These are phyloP conservation scores for Chrysaora quinquecirrha DNA, from an alignment of 30 jellyfish, hydroid and myxozoan species.

Conservation along the genomic window DNA sequence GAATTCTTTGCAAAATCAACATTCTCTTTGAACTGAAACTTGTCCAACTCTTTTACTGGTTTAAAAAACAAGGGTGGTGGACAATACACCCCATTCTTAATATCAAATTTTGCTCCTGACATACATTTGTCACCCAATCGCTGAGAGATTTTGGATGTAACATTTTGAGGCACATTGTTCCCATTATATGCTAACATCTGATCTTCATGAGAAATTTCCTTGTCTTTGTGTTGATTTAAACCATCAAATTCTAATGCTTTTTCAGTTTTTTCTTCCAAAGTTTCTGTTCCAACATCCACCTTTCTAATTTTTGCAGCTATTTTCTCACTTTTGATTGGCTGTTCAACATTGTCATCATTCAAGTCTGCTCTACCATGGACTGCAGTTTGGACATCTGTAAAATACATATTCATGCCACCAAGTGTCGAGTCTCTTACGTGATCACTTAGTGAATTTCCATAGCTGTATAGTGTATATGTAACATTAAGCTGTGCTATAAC, in stretches of 20 bases:
- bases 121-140: no score
- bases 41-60: background rate
- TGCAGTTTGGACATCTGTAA: background rate
- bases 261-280: no score
- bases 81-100: conserved; percentile 15
- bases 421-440: conserved; percentile 2
- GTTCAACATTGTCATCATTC: background rate
- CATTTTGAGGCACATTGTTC: no score
- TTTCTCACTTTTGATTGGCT: background rate
- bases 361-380: background rate
- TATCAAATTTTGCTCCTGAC: background rate
- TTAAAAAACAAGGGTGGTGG: conserved; percentile 60
- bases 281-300: background rate
- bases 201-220: no score
- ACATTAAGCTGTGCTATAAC: conserved; percentile 28
- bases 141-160: no score
- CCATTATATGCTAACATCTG: no score
- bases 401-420: background rate
- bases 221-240: no score
- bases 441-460: conserved; percentile 41
- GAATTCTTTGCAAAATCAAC: background rate
- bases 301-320: background rate
- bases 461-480: conserved; percentile 31
- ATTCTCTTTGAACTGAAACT: background rate
- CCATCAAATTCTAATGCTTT: no score